Evolutionary conservation across 2,888 invertebrate species (phyloP).

Genomic region (Xanthia icteritia): DNA sequence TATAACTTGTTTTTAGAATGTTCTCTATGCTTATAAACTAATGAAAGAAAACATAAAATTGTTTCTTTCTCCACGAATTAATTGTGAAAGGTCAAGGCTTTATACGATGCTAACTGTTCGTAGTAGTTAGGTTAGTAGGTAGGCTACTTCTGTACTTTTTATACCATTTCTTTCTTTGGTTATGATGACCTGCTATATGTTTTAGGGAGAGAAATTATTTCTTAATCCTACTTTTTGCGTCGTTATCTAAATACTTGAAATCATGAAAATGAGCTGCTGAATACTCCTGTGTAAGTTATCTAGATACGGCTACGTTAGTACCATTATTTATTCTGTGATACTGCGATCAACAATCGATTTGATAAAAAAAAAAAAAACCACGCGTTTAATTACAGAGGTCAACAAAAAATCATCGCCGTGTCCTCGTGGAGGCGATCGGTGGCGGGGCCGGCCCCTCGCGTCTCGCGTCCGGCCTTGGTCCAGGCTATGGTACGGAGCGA

Average conservation of each 20-base stretch:
- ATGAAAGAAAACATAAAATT: constrained; percentile 3
- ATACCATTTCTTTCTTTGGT: background rate
- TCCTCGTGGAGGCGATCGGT: no score
- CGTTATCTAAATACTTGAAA: background rate
- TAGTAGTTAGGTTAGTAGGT: no score
- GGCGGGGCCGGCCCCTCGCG: no score
- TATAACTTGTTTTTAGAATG: background rate
- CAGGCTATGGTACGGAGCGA: no score
- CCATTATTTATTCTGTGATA: background rate
- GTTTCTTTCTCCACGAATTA: constrained; percentile 10
- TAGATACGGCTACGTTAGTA: no score
- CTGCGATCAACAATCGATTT: background rate
- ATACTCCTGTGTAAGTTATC: background rate
- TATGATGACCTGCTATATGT: background rate
- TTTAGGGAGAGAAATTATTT: background rate
- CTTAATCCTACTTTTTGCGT: background rate
- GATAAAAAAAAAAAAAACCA: no score
- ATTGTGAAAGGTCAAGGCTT: constrained; percentile 10
- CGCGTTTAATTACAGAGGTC: background rate
- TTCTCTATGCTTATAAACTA: background rate
- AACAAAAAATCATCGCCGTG: no score
- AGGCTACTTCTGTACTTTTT: background rate
- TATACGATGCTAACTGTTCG: background rate
- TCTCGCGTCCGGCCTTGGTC: no score
- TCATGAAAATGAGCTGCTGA: background rate